Evolutionary conservation across 2,888 invertebrate species (phyloP), one percentile per base, ranked within the genome.

Genomic region (Asteroscopus sphinx): DNA sequence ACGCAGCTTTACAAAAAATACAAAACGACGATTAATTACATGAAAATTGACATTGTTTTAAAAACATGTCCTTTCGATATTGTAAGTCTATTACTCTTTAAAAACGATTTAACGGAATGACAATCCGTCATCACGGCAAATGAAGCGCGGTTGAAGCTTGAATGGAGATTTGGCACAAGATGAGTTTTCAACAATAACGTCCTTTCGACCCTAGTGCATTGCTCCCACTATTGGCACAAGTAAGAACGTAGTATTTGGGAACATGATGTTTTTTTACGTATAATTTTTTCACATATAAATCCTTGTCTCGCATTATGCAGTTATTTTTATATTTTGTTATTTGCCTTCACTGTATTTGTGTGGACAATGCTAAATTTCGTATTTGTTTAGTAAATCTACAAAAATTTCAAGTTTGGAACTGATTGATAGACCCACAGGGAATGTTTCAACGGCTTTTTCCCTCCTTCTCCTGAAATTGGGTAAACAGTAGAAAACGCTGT

Each of bases 91-190:
- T 55, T 48, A 39, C 9, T 52, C 51, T 59, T 60, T 53, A 0
- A 25, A 42, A 62, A 33, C 33, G 7, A 53, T 61, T 61, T 55
- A 32, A 44, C 30, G 48, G 7, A 61, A 49, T 39, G 59, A 64
- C 67, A 79, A 82, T 83, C 78, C 64, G 74, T 87, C 85, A 81
- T 77, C 82, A 57, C 52, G 54, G n/a, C 39, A 40, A 40, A 64
- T 56, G 30, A 48, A 15, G 40, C 25, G 16, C 40, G 47, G 51
- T 8, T 39, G 59, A 58, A 35, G 52, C 37, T 65, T 73, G 47
- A 66, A 58, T 71, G 69, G 52, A 66, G 30, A 82, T 70, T 86
- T 86, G 87, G 85, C 86, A 82, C 78, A 51, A 57, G 55, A 53
- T 62, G 41, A 52, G 40, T 62, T 46, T 42, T 48, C 13, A n/a